These are phyloP conservation scores for Amphibalanus amphitrite DNA, from an alignment of 1,140 invertebrate species.

Conservation along the genomic window DNA sequence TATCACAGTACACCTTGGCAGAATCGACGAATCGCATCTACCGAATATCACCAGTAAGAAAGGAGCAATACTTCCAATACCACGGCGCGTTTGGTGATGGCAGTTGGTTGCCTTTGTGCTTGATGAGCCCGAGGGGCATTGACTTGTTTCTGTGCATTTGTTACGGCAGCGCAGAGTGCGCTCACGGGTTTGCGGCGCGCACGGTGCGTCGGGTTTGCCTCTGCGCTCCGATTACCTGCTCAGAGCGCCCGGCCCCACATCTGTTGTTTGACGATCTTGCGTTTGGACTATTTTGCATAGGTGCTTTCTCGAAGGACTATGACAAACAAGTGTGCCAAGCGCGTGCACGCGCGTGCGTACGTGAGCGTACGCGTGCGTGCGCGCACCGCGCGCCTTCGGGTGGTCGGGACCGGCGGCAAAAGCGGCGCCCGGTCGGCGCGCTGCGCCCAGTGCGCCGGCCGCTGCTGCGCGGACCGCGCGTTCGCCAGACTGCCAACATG, in stretches of 20 bases:
- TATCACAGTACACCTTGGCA: too few species aligned
- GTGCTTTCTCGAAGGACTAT: neutral
- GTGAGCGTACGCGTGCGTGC: neutral
- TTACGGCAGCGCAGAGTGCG: neutral
- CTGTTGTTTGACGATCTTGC: neutral
- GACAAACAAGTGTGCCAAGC: slow-evolving; percentile 1
- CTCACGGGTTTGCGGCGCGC: neutral
- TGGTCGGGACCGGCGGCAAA: neutral
- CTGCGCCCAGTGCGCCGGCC: too few species aligned
- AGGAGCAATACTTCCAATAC: neutral
- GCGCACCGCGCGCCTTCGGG: too few species aligned
- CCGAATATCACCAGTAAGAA: too few species aligned
- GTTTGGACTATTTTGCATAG: neutral
- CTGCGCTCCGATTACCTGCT: neutral
- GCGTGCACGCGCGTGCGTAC: neutral
- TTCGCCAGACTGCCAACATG: neutral
- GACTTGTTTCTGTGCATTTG: neutral
- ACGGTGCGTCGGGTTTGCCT: too few species aligned
- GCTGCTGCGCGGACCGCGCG: neutral
- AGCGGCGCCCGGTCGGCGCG: neutral
- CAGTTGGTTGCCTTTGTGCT: neutral
- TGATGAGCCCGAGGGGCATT: neutral
- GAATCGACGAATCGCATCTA: too few species aligned
- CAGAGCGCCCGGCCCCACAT: neutral
- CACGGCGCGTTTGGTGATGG: neutral